Percentiles rank a stretch among this genome's conserved stretches.
These are phyloP conservation scores for Psittacara wagleri DNA, from an alignment of 2,113 vertebrate genomes.

Conservation along the genomic window DNA sequence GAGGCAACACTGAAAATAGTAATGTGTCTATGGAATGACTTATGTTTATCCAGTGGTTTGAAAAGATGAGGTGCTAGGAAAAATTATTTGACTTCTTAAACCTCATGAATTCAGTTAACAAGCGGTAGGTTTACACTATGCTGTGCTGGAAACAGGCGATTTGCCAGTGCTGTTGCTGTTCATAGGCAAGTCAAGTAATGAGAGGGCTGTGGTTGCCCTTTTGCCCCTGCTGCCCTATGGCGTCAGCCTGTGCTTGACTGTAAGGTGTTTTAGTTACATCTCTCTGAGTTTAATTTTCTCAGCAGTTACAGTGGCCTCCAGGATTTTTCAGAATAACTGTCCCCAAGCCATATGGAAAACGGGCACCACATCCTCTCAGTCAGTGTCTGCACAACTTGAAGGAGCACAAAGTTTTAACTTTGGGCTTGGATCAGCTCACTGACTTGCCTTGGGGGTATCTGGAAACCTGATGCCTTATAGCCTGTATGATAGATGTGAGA, in stretches of 20 bases:
- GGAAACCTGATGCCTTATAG: not conserved
- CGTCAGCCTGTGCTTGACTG: not conserved
- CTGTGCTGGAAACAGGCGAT: not conserved
- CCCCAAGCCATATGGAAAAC: not conserved
- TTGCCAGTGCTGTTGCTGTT: not conserved
- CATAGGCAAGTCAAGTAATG: not conserved
- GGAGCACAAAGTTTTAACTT: not conserved
- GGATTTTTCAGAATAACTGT: not conserved
- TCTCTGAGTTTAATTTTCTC: not conserved
- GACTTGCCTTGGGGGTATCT: not conserved
- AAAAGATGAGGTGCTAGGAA: not conserved
- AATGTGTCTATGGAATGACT: not conserved
- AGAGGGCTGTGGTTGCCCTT: not conserved
- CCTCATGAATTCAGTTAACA: not conserved
- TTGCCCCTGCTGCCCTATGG: not conserved
- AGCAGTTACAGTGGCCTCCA: not conserved
- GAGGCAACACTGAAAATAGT: not conserved
- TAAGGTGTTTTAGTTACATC: not conserved
- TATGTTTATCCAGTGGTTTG: not conserved
- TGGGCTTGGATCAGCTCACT: not conserved
- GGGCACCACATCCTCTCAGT: not conserved
- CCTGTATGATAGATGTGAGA: not conserved
- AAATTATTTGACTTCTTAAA: not conserved
- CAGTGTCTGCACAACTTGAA: fast-evolving
- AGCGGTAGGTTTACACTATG: not conserved